Conservation (phyloP, 2,797 vertebrate genomes). For the Sebastolobus alascanus region DNA sequence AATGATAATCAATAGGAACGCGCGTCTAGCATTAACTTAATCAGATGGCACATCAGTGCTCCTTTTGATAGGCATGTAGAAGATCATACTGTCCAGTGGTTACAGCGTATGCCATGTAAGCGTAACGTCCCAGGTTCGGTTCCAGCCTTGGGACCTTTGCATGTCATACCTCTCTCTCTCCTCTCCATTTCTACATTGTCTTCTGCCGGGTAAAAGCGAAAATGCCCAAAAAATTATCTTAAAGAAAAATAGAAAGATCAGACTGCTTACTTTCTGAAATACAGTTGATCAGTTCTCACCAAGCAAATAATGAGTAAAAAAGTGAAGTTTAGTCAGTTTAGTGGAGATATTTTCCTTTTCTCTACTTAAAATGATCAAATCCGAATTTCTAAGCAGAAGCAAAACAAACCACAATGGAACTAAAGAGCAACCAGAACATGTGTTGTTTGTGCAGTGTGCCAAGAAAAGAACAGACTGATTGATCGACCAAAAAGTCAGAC, state of each 20-base stretch:
- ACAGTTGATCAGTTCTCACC: background rate
- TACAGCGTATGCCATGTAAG: background rate
- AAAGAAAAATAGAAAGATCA: background rate
- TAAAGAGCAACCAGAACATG: background rate
- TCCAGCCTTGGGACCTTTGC: background rate
- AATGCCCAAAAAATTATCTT: background rate
- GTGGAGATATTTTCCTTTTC: background rate
- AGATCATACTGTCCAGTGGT: background rate
- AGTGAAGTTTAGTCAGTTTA: background rate
- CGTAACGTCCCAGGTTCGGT: background rate
- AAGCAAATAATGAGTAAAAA: background rate
- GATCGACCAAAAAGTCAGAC: background rate
- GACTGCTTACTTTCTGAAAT: background rate
- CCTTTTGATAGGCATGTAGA: background rate
- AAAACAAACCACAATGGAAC: background rate
- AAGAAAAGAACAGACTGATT: background rate
- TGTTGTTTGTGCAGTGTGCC: no score
- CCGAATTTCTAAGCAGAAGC: background rate
- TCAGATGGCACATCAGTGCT: background rate
- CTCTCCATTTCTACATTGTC: background rate
- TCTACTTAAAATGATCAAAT: background rate
- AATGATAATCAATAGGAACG: background rate
- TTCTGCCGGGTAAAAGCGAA: background rate
- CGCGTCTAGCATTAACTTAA: background rate
- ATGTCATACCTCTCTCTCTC: background rate